phyloP scores from a whole-genome alignment of 2,113 vertebrate species.

The Speoplatyrhinus poulsoni region DNA sequence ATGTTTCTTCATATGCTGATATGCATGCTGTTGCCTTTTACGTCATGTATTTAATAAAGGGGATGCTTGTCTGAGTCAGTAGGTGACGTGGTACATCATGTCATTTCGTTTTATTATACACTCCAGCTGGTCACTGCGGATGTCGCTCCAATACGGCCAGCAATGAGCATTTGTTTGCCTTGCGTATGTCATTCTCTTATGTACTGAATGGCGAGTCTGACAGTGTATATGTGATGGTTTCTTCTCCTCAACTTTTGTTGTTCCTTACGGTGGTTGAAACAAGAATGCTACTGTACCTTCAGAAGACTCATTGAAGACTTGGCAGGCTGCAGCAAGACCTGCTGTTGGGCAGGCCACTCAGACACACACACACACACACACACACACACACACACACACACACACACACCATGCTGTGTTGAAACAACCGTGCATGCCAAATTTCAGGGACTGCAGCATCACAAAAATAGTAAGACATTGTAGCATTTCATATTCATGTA shows the following conservation, averaged over 20 bases:
- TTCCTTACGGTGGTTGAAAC: no score
- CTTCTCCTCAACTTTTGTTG: neutral
- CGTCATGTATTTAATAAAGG: conserved; percentile 30
- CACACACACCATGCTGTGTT: neutral
- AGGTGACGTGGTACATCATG: conserved; percentile 17
- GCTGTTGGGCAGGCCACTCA: conserved; percentile 23
- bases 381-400: no score
- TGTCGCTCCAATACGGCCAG: conserved; percentile 46
- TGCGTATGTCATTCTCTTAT: neutral
- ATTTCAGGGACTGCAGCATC: neutral
- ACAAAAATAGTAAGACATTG: neutral
- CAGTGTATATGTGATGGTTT: neutral
- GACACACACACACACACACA: neutral
- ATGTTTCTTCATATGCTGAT: conserved; percentile 18
- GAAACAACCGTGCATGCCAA: neutral
- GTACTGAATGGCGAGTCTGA: conserved; percentile 17
- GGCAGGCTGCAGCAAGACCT: neutral
- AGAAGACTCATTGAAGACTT: no score
- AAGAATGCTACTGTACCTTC: no score
- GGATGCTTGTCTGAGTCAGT: conserved; percentile 35
- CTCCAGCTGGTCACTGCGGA: conserved; percentile 24
- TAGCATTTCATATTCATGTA: neutral
- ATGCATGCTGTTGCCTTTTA: conserved; percentile 17
- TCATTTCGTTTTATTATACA: conserved; percentile 54
- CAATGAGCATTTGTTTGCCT: conserved; percentile 12